Conservation (phyloP, 1,140 invertebrate species). For the Dendrolimus kikuchii region DNA sequence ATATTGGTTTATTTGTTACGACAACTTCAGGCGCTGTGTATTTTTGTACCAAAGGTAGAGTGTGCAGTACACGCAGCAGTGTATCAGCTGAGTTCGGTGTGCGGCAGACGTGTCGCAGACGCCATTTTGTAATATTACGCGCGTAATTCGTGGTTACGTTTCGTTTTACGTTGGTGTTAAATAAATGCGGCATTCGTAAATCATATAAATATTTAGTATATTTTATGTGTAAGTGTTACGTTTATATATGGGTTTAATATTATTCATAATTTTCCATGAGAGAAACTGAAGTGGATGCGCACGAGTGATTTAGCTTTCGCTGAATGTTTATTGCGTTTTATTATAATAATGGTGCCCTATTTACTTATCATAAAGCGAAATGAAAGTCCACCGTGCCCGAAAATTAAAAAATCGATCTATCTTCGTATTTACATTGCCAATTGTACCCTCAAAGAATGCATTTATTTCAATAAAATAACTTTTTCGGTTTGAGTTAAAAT, state of each 20-base stretch:
- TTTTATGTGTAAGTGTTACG: too few species aligned
- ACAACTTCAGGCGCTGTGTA: slow-evolving; percentile 12
- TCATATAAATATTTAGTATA: too few species aligned
- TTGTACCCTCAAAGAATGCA: too few species aligned
- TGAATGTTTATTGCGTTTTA: background rate
- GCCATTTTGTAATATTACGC: slow-evolving; percentile 6
- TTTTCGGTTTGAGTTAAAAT: too few species aligned
- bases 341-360: too few species aligned
- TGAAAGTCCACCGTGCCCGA: too few species aligned
- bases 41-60: slow-evolving; percentile 17
- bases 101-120: slow-evolving; percentile 4
- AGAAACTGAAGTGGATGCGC: slow-evolving; percentile 38
- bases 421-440: too few species aligned
- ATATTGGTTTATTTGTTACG: too few species aligned
- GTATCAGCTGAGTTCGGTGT: background rate
- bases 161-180: background rate
- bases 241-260: slow-evolving; percentile 7
- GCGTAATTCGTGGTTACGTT: slow-evolving; percentile 4
- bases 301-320: slow-evolving; percentile 50
- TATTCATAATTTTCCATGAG: slow-evolving; percentile 8
- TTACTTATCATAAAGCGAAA: too few species aligned
- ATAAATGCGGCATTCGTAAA: too few species aligned
- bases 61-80: slow-evolving; percentile 1
- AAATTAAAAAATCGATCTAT: too few species aligned
- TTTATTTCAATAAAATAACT: too few species aligned